phyloP scores from a whole-genome alignment of 1,140 invertebrate species.

The Hetaerina americana region DNA sequence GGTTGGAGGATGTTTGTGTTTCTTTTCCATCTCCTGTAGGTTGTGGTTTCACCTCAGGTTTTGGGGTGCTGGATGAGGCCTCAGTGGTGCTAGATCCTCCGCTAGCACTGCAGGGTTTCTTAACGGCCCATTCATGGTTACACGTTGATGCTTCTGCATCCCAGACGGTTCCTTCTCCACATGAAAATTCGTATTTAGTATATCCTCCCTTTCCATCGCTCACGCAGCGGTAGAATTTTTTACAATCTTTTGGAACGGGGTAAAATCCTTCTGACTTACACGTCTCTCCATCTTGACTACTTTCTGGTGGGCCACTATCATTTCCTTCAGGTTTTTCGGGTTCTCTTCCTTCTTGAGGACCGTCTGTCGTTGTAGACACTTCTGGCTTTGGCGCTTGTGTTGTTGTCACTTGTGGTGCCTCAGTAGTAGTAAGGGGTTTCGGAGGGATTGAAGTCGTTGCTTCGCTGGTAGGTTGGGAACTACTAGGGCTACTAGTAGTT shows the following conservation, averaged over 20 bases:
- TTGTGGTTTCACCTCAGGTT: neutral
- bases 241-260: slow-evolving; percentile 46
- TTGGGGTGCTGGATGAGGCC: slow-evolving; percentile 11
- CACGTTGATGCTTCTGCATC: slow-evolving; percentile 48
- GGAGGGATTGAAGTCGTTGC: neutral
- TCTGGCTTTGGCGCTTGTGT: too few relatives aligned
- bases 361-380: neutral
- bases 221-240: slow-evolving; percentile 66
- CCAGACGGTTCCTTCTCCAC: slow-evolving; percentile 56
- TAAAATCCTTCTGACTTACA: slow-evolving; percentile 46
- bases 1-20: slow-evolving; percentile 19
- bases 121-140: slow-evolving; percentile 43
- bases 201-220: slow-evolving; percentile 40
- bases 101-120: slow-evolving; percentile 21
- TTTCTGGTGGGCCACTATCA: neutral
- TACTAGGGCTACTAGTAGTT: neutral
- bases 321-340: neutral
- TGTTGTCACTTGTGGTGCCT: too few relatives aligned
- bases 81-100: neutral
- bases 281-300: slow-evolving; percentile 16
- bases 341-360: neutral
- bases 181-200: slow-evolving; percentile 50
- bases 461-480: neutral
- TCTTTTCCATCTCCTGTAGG: slow-evolving; percentile 11
- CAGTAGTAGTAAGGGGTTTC: too few relatives aligned